Base-by-base conservation (phyloP, 2,113 vertebrate species). In the Pavo muticus region DNA sequence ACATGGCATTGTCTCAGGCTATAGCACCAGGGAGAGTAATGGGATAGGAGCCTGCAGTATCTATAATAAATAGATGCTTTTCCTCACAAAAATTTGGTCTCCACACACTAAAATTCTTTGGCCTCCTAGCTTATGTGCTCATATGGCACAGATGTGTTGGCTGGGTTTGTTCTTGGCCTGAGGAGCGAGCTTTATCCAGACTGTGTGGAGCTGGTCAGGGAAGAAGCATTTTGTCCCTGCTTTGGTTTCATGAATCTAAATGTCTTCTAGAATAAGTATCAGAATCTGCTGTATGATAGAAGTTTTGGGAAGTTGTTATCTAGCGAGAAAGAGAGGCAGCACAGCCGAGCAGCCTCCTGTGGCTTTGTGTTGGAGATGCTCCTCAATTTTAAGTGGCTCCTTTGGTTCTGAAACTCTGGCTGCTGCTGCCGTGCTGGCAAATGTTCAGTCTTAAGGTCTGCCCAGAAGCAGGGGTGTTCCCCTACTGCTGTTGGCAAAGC, bases 391-490 rank as follows among this genome's bases (percentile, higher is more conserved):
- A 48, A 60, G 45, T 8, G 25, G 42, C 67, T 47, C 24, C 81
- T 57, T 57, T 64, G 47, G 19, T 39, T 12, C 48, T n/a, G 40
- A 29, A 67, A 57, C 52, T 29, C 47, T 0, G 4, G 7, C 32
- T 11, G 57, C 10, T 78, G 77, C 47, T 78, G 3, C 45, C 37
- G 18, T 48, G 67, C 7, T 20, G 71, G 47, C 2, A 4, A 14
- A 5, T 37, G 27, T n/a, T 52, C 48, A n/a, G 54, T 40, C n/a
- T 11, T 25, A 15, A 10, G 39, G 14, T n/a, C 56, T 67, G 30
- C 27, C 50, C n/a, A 14, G 63, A 42, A 0, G 0, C 27, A 0
- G 0, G 14, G 0, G 1, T 67, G 0, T 63, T 88, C 54, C 68
- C 88, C 56, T 45, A 3, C 21, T 10, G 6, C 24, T 25, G 0